Conservation (phyloP, 2,888 invertebrate species). For the Pycnomerus fuliginosus region DNA sequence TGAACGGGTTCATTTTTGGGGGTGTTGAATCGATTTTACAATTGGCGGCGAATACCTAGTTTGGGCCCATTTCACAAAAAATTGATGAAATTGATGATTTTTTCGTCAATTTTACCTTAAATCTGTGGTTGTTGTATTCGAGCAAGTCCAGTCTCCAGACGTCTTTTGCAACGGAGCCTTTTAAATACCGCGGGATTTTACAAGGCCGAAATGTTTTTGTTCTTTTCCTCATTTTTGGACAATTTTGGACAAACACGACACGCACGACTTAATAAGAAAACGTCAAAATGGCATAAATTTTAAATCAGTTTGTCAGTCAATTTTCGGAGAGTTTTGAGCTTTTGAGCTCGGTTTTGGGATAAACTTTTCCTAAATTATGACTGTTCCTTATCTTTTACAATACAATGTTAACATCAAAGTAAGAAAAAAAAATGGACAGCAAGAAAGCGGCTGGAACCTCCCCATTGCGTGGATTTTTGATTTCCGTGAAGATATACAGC, state of each 20-base stretch:
- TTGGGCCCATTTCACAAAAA: too few relatives aligned
- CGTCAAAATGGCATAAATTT: constrained; percentile 8
- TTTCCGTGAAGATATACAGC: too few relatives aligned
- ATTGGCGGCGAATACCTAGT: constrained; percentile 39
- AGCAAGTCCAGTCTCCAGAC: constrained; percentile 32
- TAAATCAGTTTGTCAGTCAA: too few relatives aligned
- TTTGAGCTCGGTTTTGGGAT: too few relatives aligned
- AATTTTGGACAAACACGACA: constrained; percentile 2
- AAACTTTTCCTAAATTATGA: too few relatives aligned
- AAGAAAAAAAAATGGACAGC: too few relatives aligned
- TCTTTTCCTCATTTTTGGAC: constrained; percentile 23
- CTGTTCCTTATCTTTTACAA: too few relatives aligned
- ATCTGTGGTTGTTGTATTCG: constrained; percentile 37
- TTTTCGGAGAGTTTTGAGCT: too few relatives aligned
- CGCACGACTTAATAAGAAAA: constrained; percentile 1
- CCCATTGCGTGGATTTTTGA: too few relatives aligned
- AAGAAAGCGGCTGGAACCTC: too few relatives aligned
- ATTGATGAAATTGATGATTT: constrained; percentile 1
- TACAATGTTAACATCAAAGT: too few relatives aligned
- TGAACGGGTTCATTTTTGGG: constrained; percentile 56
- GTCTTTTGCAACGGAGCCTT: constrained; percentile 34
- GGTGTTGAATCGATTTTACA: constrained; percentile 56
- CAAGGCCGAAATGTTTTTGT: constrained; percentile 32
- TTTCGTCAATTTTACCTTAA: constrained; percentile 29
- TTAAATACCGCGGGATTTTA: constrained; percentile 39